Evolutionary conservation across 1,140 invertebrate genomes (phyloP).

Genomic region (Drosophila sucinea): DNA sequence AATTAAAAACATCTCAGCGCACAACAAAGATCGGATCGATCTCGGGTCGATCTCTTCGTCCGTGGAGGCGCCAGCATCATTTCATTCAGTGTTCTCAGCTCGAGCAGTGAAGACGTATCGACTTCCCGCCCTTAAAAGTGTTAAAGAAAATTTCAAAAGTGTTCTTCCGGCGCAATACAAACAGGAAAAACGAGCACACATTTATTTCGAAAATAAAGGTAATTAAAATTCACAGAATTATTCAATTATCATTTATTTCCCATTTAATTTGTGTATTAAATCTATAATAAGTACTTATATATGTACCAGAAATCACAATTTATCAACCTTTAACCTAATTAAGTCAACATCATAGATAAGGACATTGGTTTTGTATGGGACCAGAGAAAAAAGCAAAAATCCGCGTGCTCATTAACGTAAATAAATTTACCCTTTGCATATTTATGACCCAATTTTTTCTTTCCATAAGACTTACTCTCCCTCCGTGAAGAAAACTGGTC

Average conservation of each 20-base stretch:
- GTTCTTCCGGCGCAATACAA: not conserved
- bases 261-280: not conserved
- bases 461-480: conserved; percentile 46
- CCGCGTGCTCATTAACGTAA: conserved; percentile 39
- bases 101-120: conserved; percentile 63
- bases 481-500: conserved; percentile 41
- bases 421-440: conserved; percentile 48
- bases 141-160: conserved; percentile 10
- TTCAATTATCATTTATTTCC: conserved; percentile 3
- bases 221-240: not conserved
- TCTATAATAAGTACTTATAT: conserved; percentile 2
- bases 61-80: conserved; percentile 54
- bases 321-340: conserved; percentile 70
- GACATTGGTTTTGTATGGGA: conserved; percentile 26
- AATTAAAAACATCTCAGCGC: conserved; percentile 61
- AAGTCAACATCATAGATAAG: conserved; percentile 35
- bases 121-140: conserved; percentile 19
- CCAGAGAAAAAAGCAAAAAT: conserved; percentile 13
- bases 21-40: not conserved
- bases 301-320: conserved; percentile 40
- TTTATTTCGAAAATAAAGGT: not conserved
- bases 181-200: not conserved
- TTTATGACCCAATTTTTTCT: conserved; percentile 68
- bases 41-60: not conserved
- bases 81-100: conserved; percentile 56